Conservation (phyloP, 2,888 invertebrate genomes). For the Allacma fusca region DNA sequence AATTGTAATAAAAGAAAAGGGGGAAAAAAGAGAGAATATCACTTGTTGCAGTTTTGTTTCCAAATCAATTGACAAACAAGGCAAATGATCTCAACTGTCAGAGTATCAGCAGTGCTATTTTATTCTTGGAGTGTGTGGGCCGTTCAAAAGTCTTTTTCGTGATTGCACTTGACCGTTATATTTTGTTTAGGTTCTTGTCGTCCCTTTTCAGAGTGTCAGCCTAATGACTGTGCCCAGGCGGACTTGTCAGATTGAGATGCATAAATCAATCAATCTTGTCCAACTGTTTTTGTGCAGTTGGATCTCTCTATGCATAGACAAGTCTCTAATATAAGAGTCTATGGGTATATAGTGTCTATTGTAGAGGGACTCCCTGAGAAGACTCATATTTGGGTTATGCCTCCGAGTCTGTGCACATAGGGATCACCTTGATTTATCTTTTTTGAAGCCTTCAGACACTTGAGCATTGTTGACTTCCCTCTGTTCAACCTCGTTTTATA, state of each 20-base stretch:
- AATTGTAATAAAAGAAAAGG: too few species aligned
- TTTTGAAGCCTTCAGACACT: neutral
- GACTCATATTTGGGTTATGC: neutral
- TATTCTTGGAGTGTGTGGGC: neutral
- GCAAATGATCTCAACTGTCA: too few species aligned
- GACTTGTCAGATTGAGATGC: constrained; percentile 6
- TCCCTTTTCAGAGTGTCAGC: neutral
- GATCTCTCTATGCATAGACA: too few species aligned
- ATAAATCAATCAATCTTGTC: constrained; percentile 14
- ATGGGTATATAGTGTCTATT: too few species aligned
- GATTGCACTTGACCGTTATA: constrained; percentile 21
- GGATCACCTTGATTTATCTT: constrained; percentile 6
- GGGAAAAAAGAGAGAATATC: too few species aligned
- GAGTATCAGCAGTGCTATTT: neutral
- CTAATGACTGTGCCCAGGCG: neutral
- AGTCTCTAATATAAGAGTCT: too few species aligned
- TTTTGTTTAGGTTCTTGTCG: neutral
- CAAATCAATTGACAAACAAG: too few species aligned
- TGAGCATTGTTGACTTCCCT: constrained; percentile 11
- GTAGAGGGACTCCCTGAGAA: too few species aligned
- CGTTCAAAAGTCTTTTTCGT: neutral
- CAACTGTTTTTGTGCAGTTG: too few species aligned
- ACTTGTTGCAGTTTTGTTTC: too few species aligned
- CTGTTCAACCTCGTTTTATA: constrained; percentile 23
- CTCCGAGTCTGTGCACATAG: neutral